Conservation (phyloP, 2,888 invertebrate species). For the Aphidoletes aphidimyza region DNA sequence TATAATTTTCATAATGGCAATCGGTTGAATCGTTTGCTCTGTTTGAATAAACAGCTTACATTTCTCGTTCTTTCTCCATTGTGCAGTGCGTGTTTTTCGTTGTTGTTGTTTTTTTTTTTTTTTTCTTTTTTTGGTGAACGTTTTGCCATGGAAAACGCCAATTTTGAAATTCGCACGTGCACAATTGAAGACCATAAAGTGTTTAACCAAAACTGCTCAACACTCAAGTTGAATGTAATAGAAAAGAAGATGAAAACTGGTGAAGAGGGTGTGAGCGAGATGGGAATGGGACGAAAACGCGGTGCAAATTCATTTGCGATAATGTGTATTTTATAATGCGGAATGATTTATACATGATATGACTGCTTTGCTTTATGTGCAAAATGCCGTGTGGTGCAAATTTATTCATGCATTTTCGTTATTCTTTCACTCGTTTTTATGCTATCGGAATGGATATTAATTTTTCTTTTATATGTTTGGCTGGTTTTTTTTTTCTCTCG, state of each 20-base stretch:
- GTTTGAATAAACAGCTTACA: not conserved
- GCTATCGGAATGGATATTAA: conserved; percentile 19
- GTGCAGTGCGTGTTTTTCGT: not conserved
- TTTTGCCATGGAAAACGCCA: not conserved
- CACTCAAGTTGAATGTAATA: not conserved
- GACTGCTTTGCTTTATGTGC: conserved; percentile 20
- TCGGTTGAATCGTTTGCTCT: not conserved
- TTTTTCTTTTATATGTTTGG: conserved; percentile 36
- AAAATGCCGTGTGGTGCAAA: conserved; percentile 50
- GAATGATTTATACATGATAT: conserved; percentile 31
- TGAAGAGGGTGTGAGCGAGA: not conserved
- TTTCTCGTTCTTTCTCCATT: not conserved
- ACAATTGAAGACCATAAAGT: not conserved
- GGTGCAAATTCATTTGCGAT: conserved; percentile 50
- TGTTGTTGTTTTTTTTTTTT: not conserved
- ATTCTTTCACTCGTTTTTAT: conserved; percentile 6
- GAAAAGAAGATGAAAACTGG: too few species aligned
- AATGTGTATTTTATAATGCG: conserved; percentile 49
- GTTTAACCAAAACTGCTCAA: conserved; percentile 25
- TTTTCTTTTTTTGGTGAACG: not conserved
- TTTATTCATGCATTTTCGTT: conserved; percentile 46
- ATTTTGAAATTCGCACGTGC: conserved; percentile 8
- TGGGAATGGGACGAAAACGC: conserved; percentile 5
- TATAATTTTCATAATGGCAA: conserved; percentile 28
- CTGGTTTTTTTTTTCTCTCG: not conserved